Conservation (phyloP, 2,888 invertebrate species). For the Ceramica pisi region DNA sequence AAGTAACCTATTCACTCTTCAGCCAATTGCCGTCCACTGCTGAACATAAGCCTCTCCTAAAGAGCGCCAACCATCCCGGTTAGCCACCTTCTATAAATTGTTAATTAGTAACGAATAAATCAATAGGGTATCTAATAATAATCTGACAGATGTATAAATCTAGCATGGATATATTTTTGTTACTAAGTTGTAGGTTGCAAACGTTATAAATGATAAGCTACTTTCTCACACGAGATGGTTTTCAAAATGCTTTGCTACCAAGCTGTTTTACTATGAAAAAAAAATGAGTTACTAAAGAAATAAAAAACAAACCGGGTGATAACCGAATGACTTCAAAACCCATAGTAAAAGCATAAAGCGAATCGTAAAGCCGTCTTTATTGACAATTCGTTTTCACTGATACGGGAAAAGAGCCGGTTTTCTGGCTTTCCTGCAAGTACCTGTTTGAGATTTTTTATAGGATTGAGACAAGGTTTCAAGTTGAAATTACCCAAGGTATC, state of each 20-base stretch:
- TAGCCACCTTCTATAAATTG: too few species aligned
- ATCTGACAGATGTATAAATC: too few species aligned
- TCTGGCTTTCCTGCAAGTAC: constrained; percentile 66
- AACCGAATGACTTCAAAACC: constrained; percentile 27
- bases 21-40: too few species aligned
- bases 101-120: too few species aligned
- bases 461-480: constrained; percentile 62
- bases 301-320: constrained; percentile 12
- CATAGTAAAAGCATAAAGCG: constrained; percentile 36
- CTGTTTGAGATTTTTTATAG: constrained; percentile 67
- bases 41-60: too few species aligned
- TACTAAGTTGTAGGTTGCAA: too few species aligned
- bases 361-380: constrained; percentile 72
- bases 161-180: too few species aligned
- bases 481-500: constrained; percentile 58
- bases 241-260: not conserved
- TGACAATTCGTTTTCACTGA: constrained; percentile 75
- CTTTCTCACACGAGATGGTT: not conserved
- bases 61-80: too few species aligned
- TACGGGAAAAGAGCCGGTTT: constrained; percentile 70
- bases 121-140: too few species aligned
- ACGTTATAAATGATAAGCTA: too few species aligned
- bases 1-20: too few species aligned
- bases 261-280: not conserved
- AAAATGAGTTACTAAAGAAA: not conserved